Conservation (phyloP, 1,140 invertebrate genomes). For the Hyles vespertilio region DNA sequence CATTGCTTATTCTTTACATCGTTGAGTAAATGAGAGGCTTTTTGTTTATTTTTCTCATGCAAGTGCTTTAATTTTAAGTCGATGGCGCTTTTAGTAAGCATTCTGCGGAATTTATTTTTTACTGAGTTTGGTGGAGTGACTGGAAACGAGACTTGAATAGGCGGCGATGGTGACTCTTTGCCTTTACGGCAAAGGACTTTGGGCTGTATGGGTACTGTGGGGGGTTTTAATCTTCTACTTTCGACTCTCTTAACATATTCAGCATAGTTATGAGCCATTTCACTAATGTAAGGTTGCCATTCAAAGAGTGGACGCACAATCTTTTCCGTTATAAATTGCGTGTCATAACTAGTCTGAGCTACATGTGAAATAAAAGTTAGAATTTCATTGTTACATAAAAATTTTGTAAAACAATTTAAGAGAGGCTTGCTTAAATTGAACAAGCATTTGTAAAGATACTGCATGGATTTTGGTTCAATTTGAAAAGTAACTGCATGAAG, state of each 20-base stretch:
- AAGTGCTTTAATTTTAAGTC: constrained; percentile 52
- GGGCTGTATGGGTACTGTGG: constrained; percentile 54
- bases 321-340: constrained; percentile 67
- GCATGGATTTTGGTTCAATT: constrained; percentile 40
- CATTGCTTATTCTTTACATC: constrained; percentile 52
- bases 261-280: constrained; percentile 61
- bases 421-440: constrained; percentile 61
- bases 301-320: constrained; percentile 63
- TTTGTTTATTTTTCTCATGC: constrained; percentile 64
- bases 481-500: constrained; percentile 53
- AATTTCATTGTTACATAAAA: constrained; percentile 53
- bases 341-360: constrained; percentile 61
- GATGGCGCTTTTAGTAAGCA: constrained; percentile 58
- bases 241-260: constrained; percentile 56
- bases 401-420: constrained; percentile 48
- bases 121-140: constrained; percentile 48
- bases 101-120: constrained; percentile 40
- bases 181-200: constrained; percentile 51
- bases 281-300: constrained; percentile 61
- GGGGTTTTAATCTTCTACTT: constrained; percentile 44
- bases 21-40: constrained; percentile 60
- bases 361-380: constrained; percentile 47
- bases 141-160: constrained; percentile 20
- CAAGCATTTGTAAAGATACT: constrained; percentile 51
- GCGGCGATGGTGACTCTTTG: constrained; percentile 25